phyloP scores from a whole-genome alignment of 2,797 vertebrate genomes.

The Nothura maculosa region DNA sequence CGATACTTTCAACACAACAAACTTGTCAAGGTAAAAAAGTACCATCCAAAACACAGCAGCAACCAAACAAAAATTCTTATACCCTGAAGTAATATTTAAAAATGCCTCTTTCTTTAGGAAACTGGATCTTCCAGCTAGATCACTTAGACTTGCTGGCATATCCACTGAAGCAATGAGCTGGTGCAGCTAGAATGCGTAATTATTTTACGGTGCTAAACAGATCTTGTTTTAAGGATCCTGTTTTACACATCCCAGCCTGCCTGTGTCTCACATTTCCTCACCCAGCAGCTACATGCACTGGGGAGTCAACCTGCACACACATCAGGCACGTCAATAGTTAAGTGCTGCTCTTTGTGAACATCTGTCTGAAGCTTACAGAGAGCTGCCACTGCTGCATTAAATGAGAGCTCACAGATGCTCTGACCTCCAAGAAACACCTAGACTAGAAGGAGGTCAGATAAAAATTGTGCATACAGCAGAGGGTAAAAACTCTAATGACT shows the following conservation, averaged over 20 bases:
- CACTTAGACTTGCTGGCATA: not conserved
- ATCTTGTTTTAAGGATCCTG: not conserved
- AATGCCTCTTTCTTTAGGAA: not conserved
- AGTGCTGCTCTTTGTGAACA: not conserved
- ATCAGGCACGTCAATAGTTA: not conserved
- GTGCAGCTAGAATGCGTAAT: not conserved
- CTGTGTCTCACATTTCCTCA: not conserved
- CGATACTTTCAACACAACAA: not conserved
- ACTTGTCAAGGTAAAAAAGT: not conserved
- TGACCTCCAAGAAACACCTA: not conserved
- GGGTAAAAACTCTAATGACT: not conserved
- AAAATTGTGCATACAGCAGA: not conserved
- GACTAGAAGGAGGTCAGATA: not conserved
- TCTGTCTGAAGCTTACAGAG: not conserved
- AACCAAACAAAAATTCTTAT: not conserved
- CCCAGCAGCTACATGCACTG: fast-evolving
- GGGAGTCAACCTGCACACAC: not conserved
- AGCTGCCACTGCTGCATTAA: not conserved
- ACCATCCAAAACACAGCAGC: not conserved
- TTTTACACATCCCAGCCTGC: not conserved
- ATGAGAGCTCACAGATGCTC: not conserved
- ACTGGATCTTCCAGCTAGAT: constrained; percentile 11
- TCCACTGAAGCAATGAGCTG: not conserved
- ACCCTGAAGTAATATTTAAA: not conserved
- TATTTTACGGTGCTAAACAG: not conserved